Percentiles rank a stretch among this genome's conserved stretches.
Conservation (phyloP, 2,113 vertebrate species). For the Rhinolophus sinicus region DNA sequence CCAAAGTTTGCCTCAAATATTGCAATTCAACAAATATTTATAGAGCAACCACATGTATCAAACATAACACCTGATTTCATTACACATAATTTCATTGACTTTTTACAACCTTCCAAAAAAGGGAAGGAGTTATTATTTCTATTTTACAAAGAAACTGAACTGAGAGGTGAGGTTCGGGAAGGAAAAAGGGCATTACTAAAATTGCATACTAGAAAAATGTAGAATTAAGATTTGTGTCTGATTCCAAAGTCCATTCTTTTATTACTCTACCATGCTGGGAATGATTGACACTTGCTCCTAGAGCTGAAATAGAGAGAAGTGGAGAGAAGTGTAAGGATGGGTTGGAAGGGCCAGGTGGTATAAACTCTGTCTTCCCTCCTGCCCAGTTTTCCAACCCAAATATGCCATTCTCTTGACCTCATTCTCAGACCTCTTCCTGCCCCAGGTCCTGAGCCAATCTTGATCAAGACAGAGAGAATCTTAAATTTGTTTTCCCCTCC, state of each 20-base stretch:
- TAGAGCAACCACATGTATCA: not conserved
- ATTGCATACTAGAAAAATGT: not conserved
- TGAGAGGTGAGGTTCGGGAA: not conserved
- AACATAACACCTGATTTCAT: not conserved
- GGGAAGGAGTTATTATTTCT: not conserved
- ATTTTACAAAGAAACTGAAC: conserved; percentile 19
- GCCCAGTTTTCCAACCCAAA: not conserved
- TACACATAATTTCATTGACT: not conserved
- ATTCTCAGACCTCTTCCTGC: not conserved
- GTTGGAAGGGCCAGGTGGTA: not conserved
- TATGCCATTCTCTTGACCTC: not conserved
- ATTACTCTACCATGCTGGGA: not conserved
- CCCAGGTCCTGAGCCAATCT: not conserved
- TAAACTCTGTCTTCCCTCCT: not conserved
- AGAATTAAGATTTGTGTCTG: not conserved
- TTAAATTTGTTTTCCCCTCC: not conserved
- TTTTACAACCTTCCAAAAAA: not conserved
- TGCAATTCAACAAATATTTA: conserved; percentile 22
- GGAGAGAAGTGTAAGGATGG: not conserved
- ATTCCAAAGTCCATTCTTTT: not conserved
- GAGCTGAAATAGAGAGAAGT: not conserved
- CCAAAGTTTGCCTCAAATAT: not conserved
- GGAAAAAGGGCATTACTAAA: not conserved
- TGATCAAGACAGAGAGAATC: not conserved
- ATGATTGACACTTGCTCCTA: not conserved